Conservation (phyloP, 2,797 vertebrate genomes). For the Sebastes iracundus region DNA sequence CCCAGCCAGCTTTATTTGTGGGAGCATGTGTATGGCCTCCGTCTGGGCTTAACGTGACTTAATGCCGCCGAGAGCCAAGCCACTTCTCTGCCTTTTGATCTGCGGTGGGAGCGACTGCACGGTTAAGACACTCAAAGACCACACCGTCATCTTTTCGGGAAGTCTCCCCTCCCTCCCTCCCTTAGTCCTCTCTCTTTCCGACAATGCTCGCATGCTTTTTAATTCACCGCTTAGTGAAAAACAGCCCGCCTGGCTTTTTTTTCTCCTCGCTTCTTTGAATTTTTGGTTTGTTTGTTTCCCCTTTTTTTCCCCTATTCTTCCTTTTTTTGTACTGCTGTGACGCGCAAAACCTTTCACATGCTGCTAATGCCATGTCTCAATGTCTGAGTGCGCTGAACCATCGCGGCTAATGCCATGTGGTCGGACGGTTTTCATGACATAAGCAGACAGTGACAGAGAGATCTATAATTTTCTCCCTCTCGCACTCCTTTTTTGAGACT, state of each 20-base stretch:
- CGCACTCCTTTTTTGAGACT: conserved; percentile 42
- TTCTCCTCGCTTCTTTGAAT: not conserved
- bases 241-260: not conserved
- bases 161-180: conserved; percentile 12
- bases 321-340: not conserved
- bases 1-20: conserved; percentile 74
- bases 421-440: conserved; percentile 66
- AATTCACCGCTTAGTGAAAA: conserved; percentile 8
- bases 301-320: not conserved
- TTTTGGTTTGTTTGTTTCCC: conserved; percentile 7
- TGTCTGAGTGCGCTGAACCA: conserved; percentile 46
- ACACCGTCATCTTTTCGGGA: conserved; percentile 51
- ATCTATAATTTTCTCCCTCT: conserved; percentile 75
- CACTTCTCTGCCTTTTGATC: conserved; percentile 77
- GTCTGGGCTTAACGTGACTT: conserved; percentile 75
- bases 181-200: conserved; percentile 16
- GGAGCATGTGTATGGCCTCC: conserved; percentile 73
- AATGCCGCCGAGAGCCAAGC: conserved; percentile 66
- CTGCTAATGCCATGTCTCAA: conserved; percentile 54
- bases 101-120: conserved; percentile 53
- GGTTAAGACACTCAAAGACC: conserved; percentile 65
- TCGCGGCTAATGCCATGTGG: conserved; percentile 51
- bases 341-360: conserved; percentile 35
- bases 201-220: not conserved
- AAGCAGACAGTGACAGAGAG: conserved; percentile 71